Base-by-base conservation (phyloP, 1,140 invertebrate species). In the Paraescarpia echinospica region DNA sequence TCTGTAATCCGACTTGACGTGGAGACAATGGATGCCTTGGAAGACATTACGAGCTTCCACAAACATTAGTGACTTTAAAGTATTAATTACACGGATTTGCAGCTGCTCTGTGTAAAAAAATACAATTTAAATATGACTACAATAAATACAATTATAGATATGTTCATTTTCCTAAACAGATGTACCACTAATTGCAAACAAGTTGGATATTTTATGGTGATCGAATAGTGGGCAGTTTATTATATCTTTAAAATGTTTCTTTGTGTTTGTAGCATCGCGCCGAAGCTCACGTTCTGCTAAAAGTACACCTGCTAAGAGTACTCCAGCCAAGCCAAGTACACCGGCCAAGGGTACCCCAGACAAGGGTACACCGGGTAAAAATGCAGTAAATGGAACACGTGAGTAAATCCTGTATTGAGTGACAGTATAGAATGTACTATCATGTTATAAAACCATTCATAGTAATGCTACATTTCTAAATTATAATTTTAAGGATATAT, bases 201-300 rank as follows among this genome's bases (percentile, higher is more conserved):
- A 9, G 8, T 51, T 51, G 2, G 59, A 77, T 22, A 77, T 27
- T 77, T 27, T 31, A 12, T 77, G n/a, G 12, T 41, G 41, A 41
- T 77, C 22, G 9, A 77, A 77, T 2, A 77, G 14, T 77, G 59
- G 59, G 59, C 9, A 22, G 14, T 77, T 51, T 33, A 35, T 92
- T 6, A 41, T 31, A 48, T n/a, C 12, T 92, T 12, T 18, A 88
- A 12, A 33, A 92, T 35, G 35, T 90, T 34, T 59, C 34, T 88
- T 31, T 92, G 59, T 93, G 31, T 90, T 94, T 94, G 92, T 34
- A 94, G 94, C 94, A 90, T 94, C 93, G 89, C 92, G 93, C 89
- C 89, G 93, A 91, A 94, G 94, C 88, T 88, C 93, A 93, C 93
- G 94, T 89, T 93, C 93, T 34, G 93, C 18, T 77, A 77, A 77